These are phyloP conservation scores for Hetaerina titia DNA, from an alignment of 2,888 invertebrate genomes.

Conservation along the genomic window DNA sequence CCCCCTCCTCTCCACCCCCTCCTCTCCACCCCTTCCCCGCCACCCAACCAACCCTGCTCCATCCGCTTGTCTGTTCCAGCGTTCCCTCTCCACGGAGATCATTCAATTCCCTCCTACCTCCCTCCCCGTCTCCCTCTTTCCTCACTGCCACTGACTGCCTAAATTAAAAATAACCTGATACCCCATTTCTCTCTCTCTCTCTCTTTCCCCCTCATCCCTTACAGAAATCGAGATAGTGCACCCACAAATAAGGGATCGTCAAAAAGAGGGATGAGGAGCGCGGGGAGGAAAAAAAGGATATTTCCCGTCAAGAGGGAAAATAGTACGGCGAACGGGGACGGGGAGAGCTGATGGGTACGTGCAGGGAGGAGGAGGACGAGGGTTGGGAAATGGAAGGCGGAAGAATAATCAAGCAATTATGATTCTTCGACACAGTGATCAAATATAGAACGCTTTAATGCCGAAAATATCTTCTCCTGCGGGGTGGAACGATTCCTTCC, in stretches of 20 bases:
- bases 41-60: background rate
- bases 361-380: background rate
- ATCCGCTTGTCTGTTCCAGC: background rate
- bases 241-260: slow-evolving; percentile 16
- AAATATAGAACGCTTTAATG: slow-evolving; percentile 32
- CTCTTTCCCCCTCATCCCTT: background rate
- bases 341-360: background rate
- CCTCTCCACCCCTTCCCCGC: background rate
- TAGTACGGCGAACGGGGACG: background rate
- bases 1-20: too few relatives aligned
- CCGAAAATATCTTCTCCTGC: slow-evolving; percentile 5
- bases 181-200: background rate
- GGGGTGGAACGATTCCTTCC: slow-evolving; percentile 25
- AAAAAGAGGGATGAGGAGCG: background rate
- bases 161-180: slow-evolving; percentile 27
- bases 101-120: background rate
- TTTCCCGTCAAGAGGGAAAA: background rate
- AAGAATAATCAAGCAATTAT: slow-evolving; percentile 1
- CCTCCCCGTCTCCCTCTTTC: background rate
- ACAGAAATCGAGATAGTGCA: background rate
- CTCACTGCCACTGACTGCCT: slow-evolving; percentile 7
- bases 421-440: slow-evolving; percentile 32
- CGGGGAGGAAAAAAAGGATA: background rate
- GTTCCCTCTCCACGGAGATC: background rate
- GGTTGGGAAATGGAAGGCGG: background rate